Evolutionary conservation across 2,888 invertebrate genomes (phyloP).

Genomic region (Drosophila ustulata): DNA sequence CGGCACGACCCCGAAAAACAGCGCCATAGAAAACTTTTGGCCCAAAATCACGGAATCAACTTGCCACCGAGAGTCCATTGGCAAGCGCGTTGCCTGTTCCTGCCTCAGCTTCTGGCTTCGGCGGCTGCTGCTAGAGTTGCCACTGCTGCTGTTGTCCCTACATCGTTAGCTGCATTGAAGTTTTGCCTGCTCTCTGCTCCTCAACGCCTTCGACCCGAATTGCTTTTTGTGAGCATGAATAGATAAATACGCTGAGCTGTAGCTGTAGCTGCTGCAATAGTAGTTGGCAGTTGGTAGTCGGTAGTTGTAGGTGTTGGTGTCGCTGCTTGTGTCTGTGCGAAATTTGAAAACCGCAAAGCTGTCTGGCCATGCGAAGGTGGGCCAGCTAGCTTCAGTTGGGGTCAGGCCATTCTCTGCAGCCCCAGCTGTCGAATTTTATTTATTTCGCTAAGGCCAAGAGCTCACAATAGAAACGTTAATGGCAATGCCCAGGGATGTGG

Average conservation of each 20-base stretch:
- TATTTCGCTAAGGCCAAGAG: slow-evolving; percentile 79
- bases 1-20: slow-evolving; percentile 54
- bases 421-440: slow-evolving; percentile 77
- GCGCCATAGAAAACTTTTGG: slow-evolving; percentile 62
- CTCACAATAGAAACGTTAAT: slow-evolving; percentile 80
- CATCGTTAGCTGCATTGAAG: slow-evolving; percentile 80
- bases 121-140: slow-evolving; percentile 14
- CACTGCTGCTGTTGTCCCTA: slow-evolving; percentile 55
- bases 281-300: slow-evolving; percentile 21
- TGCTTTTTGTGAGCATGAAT: slow-evolving; percentile 76
- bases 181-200: slow-evolving; percentile 24
- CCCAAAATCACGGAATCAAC: slow-evolving; percentile 77
- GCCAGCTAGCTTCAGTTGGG: slow-evolving; percentile 20
- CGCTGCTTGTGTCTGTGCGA: slow-evolving; percentile 52
- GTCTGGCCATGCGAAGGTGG: slow-evolving; percentile 19
- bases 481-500: slow-evolving; percentile 39
- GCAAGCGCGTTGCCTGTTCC: slow-evolving; percentile 38
- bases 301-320: slow-evolving; percentile 22
- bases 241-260: slow-evolving; percentile 74
- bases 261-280: slow-evolving; percentile 15
- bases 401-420: slow-evolving; percentile 46
- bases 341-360: slow-evolving; percentile 71
- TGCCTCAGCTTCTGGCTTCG: neutral
- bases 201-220: slow-evolving; percentile 37
- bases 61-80: slow-evolving; percentile 65